Percentiles rank a stretch among this genome's conserved stretches.
phyloP scores from a whole-genome alignment of 2,888 invertebrate species.

The Teleogryllus oceanicus region DNA sequence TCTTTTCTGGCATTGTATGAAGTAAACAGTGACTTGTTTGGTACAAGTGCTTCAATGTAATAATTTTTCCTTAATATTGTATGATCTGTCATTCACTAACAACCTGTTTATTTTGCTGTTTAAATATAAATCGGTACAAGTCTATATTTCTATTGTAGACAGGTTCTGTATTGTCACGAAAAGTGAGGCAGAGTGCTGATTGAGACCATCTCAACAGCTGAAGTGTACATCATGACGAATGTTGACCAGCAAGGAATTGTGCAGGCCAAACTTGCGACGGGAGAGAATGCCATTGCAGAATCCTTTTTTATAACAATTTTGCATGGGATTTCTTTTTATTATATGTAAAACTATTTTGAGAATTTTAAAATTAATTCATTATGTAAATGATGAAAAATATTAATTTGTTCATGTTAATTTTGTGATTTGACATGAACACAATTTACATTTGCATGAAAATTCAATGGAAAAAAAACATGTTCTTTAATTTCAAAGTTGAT shows the following conservation, averaged over 20 bases:
- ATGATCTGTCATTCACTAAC: not conserved
- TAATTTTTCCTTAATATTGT: not conserved
- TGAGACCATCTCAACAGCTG: not conserved
- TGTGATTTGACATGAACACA: no score
- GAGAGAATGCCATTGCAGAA: constrained; percentile 58
- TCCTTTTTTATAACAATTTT: constrained; percentile 47
- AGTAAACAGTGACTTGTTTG: not conserved
- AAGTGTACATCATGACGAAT: not conserved
- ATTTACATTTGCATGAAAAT: no score
- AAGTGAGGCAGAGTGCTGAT: not conserved
- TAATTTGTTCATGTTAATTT: not conserved
- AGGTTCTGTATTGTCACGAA: not conserved
- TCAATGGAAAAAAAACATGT: no score
- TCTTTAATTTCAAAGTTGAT: no score
- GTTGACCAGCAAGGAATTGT: constrained; percentile 46
- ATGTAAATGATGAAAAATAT: constrained; percentile 11
- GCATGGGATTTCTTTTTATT: not conserved
- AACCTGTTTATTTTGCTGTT: not conserved
- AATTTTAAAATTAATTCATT: constrained; percentile 22
- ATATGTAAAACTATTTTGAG: not conserved
- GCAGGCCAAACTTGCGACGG: constrained; percentile 56
- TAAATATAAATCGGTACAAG: not conserved
- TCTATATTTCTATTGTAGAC: not conserved
- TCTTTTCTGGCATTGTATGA: not conserved
- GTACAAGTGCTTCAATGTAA: not conserved